phyloP scores from a whole-genome alignment of 2,113 vertebrate species.

The Phaetusa simplex region DNA sequence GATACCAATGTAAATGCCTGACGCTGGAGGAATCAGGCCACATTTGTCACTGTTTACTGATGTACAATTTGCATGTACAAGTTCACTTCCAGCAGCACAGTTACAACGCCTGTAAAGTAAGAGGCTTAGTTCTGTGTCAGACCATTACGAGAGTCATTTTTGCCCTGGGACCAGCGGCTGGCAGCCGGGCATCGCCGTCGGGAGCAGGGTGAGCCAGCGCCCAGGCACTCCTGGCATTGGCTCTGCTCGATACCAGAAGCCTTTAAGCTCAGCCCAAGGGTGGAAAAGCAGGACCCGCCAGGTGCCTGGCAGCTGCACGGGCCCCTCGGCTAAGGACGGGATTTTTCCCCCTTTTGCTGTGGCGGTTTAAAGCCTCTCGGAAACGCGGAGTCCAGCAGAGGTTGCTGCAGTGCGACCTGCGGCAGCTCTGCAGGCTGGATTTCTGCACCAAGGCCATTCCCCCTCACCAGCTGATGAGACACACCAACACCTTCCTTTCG shows the following conservation, averaged over 20 bases:
- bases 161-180: background rate
- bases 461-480: background rate
- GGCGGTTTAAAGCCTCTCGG: background rate
- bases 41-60: background rate
- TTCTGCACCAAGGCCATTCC: background rate
- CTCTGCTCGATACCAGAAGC: background rate
- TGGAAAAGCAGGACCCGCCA: rapidly evolving
- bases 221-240: background rate
- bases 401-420: background rate
- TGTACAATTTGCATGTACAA: background rate
- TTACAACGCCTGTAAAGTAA: background rate
- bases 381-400: background rate
- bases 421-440: background rate
- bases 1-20: background rate
- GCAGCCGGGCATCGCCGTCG: rapidly evolving
- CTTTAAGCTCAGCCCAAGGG: background rate
- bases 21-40: rapidly evolving
- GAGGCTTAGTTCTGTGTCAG: background rate
- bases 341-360: background rate
- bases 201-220: background rate
- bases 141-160: rapidly evolving
- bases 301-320: rapidly evolving
- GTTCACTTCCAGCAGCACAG: background rate
- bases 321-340: rapidly evolving
- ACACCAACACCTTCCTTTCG: no score